Conservation (phyloP, 2,797 vertebrate genomes). For the Anas bernieri region DNA sequence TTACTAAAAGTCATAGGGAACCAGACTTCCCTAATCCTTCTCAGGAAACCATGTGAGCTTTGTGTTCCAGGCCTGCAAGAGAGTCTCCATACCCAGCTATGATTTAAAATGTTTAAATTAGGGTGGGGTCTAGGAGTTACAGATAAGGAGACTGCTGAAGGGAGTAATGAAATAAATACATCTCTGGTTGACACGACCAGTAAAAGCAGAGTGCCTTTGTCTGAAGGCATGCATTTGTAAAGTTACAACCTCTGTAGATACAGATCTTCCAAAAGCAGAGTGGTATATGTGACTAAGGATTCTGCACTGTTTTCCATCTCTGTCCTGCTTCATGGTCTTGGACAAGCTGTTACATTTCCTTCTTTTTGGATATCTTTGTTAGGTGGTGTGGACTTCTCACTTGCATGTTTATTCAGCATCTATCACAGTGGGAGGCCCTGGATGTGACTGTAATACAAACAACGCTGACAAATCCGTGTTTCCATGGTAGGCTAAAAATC, state of each 20-base stretch:
- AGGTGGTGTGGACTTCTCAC: conserved; percentile 3
- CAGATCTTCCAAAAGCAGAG: neutral
- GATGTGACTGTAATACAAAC: conserved; percentile 56
- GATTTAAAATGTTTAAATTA: neutral
- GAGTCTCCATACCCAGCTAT: neutral
- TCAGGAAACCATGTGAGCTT: neutral
- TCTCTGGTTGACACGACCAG: neutral
- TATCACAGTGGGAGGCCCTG: conserved; percentile 26
- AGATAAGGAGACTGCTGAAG: neutral
- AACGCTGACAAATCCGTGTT: conserved; percentile 28
- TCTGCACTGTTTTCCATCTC: neutral
- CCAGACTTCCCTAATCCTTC: neutral
- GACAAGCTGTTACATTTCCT: neutral
- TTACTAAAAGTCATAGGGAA: neutral
- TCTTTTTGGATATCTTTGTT: conserved; percentile 24
- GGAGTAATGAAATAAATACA: neutral
- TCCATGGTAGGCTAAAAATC: conserved; percentile 44
- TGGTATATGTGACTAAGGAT: neutral
- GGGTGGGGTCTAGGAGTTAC: neutral
- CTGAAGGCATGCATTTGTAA: neutral
- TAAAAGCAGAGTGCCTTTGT: neutral
- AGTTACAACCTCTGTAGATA: neutral
- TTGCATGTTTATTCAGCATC: conserved; percentile 45
- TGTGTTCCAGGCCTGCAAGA: neutral
- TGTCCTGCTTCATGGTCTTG: neutral